Evolutionary conservation across 2,888 invertebrate species (phyloP), one percentile per base, ranked within the genome.

Genomic region (Actias luna): DNA sequence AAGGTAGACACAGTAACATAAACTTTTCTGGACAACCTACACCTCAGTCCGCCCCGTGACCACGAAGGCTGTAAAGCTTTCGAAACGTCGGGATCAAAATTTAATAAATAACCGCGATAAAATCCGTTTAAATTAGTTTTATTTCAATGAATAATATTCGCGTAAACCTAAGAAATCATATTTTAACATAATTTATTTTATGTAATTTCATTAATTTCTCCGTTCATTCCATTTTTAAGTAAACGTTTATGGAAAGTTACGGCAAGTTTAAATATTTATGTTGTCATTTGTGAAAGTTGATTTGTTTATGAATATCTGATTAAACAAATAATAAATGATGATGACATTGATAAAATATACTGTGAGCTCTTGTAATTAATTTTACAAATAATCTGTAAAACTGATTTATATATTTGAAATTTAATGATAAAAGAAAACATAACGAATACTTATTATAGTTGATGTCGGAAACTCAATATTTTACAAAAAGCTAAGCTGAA

Each of bases 291-390:
- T 50, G 46, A 50, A 50, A 50, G 46, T 25, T 22, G 12, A 50
- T 50, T 50, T 22, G 25, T 50, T 50, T 50, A 50, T 50, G 22
- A 50, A 12, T 8, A 50, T 50, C 46, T 12, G 46, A 50, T 50
- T 50, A 50, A 50, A 50, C 46, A 50, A 12, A 25, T 50, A 25
- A 2, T 50, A 50, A 50, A 50, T 50, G 46, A 25, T 50, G 46
- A 46, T 46, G 22, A 50, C 4, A 25, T 10, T 3, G 25, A 12
- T 50, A 25, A 50, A 50, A 12, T 25, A 50, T 12, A 46, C 10
- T 46, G 12, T 50, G 46, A 50, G 22, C 0, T 42, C 10, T 50
- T 50, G 46, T 10, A 25, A 12, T 50, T 25, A n/a, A n/a, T 50
- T 46, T 42, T 42, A 8, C 33, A 14, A 12, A 12, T 4, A 50